Evolutionary conservation across 2,797 vertebrate species (phyloP), one percentile per base, ranked within the genome.

Genomic region (Lutjanus argentimaculatus): DNA sequence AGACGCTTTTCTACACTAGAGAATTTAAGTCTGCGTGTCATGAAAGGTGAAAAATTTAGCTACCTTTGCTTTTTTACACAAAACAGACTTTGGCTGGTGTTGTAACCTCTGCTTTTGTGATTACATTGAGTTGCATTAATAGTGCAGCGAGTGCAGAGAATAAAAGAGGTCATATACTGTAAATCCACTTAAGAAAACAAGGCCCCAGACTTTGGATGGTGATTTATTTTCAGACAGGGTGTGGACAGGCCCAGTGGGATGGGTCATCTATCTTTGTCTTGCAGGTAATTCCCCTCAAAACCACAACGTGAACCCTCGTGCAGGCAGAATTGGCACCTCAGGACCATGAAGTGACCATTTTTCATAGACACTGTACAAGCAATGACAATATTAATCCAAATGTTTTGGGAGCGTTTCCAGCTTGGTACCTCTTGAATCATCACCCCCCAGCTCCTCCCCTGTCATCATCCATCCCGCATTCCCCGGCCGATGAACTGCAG

Each of bases 231-330:
- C 55, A 82, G 74, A 68, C 55, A 8, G 75, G 72, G 75, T 79
- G 80, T 80, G 55, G 68, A 82, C 14, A 19, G 68, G 70, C 11
- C 82, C 80, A 10, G 11, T 2, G 81, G 86, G 86, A 88, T 12
- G 2, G 11, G 14, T 59, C 88, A 78, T 91, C 84, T 55, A 53
- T 93, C 87, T 85, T 77, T 63, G 81, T 84, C 86, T 63, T 10
- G 21, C 55, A 79, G 83, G 56, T 84, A 70, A 70, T 78, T 85
- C 68, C 66, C 63, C 53, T 51, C 1, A 67, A 89, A 89, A 83
- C 67, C 65, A 68, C 77, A 68, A 55, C 63, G 59, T 57, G 43
- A 77, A 67, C 45, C 61, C 19, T 61, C 58, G 65, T 48, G 40
- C 46, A 64, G n/a, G 22, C 62, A 56, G 65, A 72, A 48, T 8